These are phyloP conservation scores for Glossosoma conforme DNA, from an alignment of 1,140 invertebrate species.

Conservation along the genomic window DNA sequence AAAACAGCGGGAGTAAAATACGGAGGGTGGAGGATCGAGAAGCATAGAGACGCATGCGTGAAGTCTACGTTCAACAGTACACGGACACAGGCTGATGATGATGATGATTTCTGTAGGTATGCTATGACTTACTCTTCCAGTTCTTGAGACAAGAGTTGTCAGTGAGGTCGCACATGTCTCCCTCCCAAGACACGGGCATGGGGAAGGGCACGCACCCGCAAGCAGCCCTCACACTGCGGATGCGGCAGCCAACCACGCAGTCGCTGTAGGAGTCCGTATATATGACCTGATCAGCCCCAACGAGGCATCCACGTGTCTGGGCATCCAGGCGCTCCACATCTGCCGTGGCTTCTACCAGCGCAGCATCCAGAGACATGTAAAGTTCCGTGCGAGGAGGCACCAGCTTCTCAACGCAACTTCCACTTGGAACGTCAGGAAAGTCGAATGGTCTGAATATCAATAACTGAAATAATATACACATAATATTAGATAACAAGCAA, in stretches of 20 bases:
- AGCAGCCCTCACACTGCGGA: slow-evolving; percentile 46
- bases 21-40: too few species aligned
- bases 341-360: slow-evolving; percentile 39
- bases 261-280: slow-evolving; percentile 42
- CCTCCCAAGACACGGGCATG: slow-evolving; percentile 42
- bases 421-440: slow-evolving; percentile 47
- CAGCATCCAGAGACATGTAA: slow-evolving; percentile 37
- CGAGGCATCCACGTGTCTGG: slow-evolving; percentile 41
- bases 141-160: slow-evolving; percentile 39
- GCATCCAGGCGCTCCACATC: slow-evolving; percentile 42
- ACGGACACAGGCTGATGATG: too few species aligned
- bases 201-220: slow-evolving; percentile 54
- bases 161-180: slow-evolving; percentile 43
- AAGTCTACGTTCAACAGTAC: too few species aligned
- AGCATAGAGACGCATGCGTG: too few species aligned
- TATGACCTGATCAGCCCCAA: slow-evolving; percentile 41
- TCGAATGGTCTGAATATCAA: slow-evolving; percentile 47
- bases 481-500: too few species aligned
- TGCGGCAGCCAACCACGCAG: slow-evolving; percentile 51
- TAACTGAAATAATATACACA: slow-evolving; percentile 40
- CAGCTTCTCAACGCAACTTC: slow-evolving; percentile 43
- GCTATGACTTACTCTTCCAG: slow-evolving; percentile 26
- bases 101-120: too few species aligned
- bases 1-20: too few species aligned
- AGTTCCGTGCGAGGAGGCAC: slow-evolving; percentile 37